Evolutionary conservation across 2,888 invertebrate genomes (phyloP), one percentile per base, ranked within the genome.

Genomic region (Diarsia mendica): DNA sequence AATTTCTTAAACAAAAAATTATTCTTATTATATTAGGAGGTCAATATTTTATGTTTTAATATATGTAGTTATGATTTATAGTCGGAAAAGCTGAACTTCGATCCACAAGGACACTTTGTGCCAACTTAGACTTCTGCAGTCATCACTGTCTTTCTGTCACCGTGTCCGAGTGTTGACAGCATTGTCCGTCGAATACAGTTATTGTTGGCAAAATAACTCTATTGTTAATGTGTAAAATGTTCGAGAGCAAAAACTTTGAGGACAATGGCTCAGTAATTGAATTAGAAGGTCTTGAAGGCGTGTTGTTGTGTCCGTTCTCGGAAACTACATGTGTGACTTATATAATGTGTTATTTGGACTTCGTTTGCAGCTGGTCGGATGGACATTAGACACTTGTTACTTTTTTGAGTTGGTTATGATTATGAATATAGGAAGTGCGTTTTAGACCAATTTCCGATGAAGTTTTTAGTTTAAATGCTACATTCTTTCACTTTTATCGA

Each of bases 181-280:
- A 80, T 84, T 87, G 88, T 82, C 80, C 90, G 84, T 84, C 86
- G 82, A 89, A 92, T 91, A 95, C 95, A 94, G 95, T 95, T 95
- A 96, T 94, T 96, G 95, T 96, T 96, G 95, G 91, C 95, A 94
- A 96, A 96, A 96, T 95, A 95, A 92, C 89, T 84, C 90, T 87
- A 92, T 95, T 96, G 94, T 95, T 90, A 89, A 80, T 90, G 89
- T 90, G 89, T 91, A 87, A 92, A 91, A 89, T 89, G 85, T 90
- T 89, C 70, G 86, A 88, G 88, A 87, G 94, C 92, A 95, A 94
- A 96, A 95, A 95, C 91, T 89, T 76, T 76, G 74, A 71, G 82
- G 80, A 95, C 94, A 96, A 95, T 93, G 81, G 89, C 67, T 77
- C 80, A 87, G 88, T 96, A 96, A 96, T 96, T 94, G 96, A 96